Conservation (phyloP, 2,888 invertebrate genomes). For the Piscicola geometra region DNA sequence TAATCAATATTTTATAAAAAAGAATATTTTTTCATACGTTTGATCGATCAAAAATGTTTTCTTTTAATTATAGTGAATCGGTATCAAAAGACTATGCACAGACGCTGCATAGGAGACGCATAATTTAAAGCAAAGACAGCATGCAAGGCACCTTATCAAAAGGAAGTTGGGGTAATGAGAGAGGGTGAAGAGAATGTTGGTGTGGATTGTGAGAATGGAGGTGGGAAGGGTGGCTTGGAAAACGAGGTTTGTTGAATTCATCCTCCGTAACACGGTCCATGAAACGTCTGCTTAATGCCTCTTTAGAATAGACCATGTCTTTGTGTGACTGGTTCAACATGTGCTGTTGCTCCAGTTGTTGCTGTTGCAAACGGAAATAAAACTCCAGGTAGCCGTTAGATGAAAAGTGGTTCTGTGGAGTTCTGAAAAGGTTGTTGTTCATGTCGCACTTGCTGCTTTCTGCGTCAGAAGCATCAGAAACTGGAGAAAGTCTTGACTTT, state of each 20-base stretch:
- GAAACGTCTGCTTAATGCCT: not conserved
- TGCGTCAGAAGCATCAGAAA: not conserved
- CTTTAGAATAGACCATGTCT: not conserved
- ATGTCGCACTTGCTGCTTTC: not conserved
- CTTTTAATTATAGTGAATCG: constrained; percentile 18
- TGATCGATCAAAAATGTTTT: not conserved
- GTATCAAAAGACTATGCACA: not conserved
- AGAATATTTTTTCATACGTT: not conserved
- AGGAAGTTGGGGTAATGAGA: constrained; percentile 10
- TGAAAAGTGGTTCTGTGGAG: not conserved
- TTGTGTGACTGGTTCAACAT: not conserved
- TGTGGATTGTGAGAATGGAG: not conserved
- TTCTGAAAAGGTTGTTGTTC: not conserved
- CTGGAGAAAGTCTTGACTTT: not conserved
- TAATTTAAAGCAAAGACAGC: not conserved
- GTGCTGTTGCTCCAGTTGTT: constrained; percentile 17
- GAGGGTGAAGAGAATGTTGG: not conserved
- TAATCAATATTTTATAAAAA: not conserved
- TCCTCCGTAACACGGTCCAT: not conserved
- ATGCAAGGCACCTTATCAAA: constrained; percentile 24
- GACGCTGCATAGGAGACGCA: not conserved
- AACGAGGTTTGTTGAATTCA: not conserved
- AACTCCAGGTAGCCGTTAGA: constrained; percentile 26
- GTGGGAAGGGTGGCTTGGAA: not conserved
- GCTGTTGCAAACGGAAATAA: constrained; percentile 17